Base-by-base conservation (phyloP, 2,797 vertebrate species). In the Denticeps clupeoides region DNA sequence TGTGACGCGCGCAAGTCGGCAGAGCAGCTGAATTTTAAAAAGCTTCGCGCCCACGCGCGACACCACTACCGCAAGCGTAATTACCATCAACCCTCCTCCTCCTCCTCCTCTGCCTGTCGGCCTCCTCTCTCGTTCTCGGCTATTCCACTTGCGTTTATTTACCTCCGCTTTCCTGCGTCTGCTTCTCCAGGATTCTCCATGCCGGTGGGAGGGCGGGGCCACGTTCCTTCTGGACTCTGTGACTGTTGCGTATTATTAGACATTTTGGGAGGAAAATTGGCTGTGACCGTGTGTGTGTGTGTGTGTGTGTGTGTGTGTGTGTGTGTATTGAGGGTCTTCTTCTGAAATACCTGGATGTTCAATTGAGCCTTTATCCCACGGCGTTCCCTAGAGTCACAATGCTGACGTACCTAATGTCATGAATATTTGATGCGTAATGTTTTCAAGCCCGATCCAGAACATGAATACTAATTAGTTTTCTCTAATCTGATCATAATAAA, bases 1-100 rank as follows among this genome's bases (percentile, higher is more conserved):
- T 65, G 79, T 81, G 82, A 84, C 75, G 79, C 71, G 74, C 73
- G 71, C 77, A 71, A 60, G 59, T 75, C 57, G 75, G 76, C 69
- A 61, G 73, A 78, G 79, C 82, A 80, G 81, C 78, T 84, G 84
- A 84, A 85, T 85, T 82, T 85, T 81, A 83, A 85, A 83, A 77
- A 79, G 82, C 78, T 78, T 58, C 54, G 58, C 77, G 40, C 83
- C 83, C 79, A 83, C 83, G 74, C 79, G 65, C 69, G 49, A 71
- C 72, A 72, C 74, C 79, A 72, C 79, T 77, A 78, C 77, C 61
- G 76, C 77, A 73, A 73, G 70, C 70, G 58, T 73, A 66, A 82
- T 83, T 78, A 81, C 70, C 79, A 76, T 75, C 74, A 74, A 76
- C 64, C 72, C 65, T 23, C 53, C 26, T n/a, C 25, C 46, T 58